phyloP scores from a whole-genome alignment of 2,888 invertebrate genomes.

The Lamellibrachia satsuma region DNA sequence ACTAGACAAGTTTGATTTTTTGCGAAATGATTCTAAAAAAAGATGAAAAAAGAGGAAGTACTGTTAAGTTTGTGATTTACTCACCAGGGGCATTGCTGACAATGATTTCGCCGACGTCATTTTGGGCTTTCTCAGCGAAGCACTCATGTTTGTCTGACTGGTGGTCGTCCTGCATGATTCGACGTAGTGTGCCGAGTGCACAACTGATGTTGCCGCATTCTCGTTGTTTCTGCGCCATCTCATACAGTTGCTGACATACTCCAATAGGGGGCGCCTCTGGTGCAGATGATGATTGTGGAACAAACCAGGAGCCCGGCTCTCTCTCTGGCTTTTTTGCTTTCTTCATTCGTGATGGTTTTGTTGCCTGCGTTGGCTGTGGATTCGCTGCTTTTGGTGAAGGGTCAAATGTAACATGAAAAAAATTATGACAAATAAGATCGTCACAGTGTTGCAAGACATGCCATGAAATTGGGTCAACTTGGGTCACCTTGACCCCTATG shows the following conservation, averaged over 20 bases:
- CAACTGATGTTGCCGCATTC: neutral
- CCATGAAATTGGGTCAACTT: too few relatives aligned
- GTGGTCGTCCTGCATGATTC: neutral
- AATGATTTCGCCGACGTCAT: neutral
- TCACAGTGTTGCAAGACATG: too few relatives aligned
- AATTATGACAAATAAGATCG: neutral
- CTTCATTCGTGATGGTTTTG: neutral
- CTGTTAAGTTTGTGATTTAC: neutral
- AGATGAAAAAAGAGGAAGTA: too few relatives aligned
- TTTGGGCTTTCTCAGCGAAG: neutral
- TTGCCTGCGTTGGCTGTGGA: neutral
- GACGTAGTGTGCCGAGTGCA: neutral
- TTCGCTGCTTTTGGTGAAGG: neutral
- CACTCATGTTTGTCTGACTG: neutral
- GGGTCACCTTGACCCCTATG: too few relatives aligned
- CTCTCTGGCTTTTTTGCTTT: neutral
- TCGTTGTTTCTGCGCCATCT: neutral
- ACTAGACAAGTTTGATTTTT: too few relatives aligned
- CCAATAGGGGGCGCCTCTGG: neutral
- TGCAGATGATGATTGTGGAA: neutral
- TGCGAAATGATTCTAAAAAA: too few relatives aligned
- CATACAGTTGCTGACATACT: neutral
- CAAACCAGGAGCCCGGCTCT: neutral
- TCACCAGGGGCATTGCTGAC: constrained; percentile 9
- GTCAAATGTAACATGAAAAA: neutral